Base-by-base conservation (phyloP, 2,888 invertebrate genomes). In the Acanthoscelides obtectus region DNA sequence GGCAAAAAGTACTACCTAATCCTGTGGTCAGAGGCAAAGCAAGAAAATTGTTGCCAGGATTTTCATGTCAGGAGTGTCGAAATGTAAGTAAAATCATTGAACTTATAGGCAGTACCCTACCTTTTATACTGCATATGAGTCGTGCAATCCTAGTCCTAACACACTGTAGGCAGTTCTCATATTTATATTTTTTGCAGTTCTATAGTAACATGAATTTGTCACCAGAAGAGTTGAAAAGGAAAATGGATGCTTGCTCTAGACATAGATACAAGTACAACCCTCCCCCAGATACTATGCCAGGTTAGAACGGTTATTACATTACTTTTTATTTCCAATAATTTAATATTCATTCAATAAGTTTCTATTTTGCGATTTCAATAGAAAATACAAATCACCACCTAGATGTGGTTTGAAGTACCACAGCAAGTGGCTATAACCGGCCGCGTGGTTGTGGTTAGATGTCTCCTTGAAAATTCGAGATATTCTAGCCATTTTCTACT, bases 241-340 rank as follows among this genome's bases (percentile, higher is more conserved):
- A 82, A 66, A 84, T 84, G 79, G 83, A 87, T 77, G 79, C 81
- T 45, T 88, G 88, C 80, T 88, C 88, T 0, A 85, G 84, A 72
- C 88, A 88, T 77, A 80, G 86, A 76, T 83, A 84, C 69, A 85
- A 83, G 73, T 86, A 82, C 74, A 81, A 84, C 72, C 83, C 84
- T 66, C 75, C 76, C 27, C 77, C 80, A 63, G 81, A 81, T 19
- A 81, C 81, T 22, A 65, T 76, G 64, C 75, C 78, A 69, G 81
- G 82, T 79, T 73, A 72, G 72, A 17, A 71, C 71, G 25, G 22
- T 27, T n/a, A n/a, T n/a, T n/a, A n/a, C n/a, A n/a, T n/a, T n/a
- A n/a, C n/a, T n/a, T n/a, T n/a, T n/a, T n/a, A n/a, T n/a, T n/a
- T n/a, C n/a, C n/a, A n/a, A n/a, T n/a, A n/a, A n/a, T n/a, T n/a